A percentile compares a stretch with the other conserved stretches of the same genome.
Evolutionary conservation across 2,888 invertebrate species (phyloP).

Genomic region (Chorisops tibialis): DNA sequence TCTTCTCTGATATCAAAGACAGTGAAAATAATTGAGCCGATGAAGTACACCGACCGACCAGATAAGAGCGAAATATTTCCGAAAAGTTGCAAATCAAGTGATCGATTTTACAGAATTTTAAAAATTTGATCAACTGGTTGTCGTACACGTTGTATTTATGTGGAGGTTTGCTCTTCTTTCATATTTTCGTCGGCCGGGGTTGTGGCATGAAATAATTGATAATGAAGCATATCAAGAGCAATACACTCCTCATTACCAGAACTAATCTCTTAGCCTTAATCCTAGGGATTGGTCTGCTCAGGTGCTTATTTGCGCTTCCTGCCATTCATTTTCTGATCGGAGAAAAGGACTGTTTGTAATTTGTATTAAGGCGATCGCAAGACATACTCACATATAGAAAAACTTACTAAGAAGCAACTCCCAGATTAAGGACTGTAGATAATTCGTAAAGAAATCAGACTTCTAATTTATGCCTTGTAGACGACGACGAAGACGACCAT

Average conservation of each 20-base stretch:
- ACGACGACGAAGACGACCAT: constrained; percentile 7
- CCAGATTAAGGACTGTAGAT: constrained; percentile 20
- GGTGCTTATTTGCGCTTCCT: constrained; percentile 23
- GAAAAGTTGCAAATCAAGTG: too few relatives aligned
- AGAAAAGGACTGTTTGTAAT: constrained; percentile 15
- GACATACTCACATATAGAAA: too few relatives aligned
- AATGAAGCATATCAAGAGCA: constrained; percentile 12
- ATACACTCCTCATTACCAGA: constrained; percentile 14
- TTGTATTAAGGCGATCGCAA: constrained; percentile 12
- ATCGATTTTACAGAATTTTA: too few relatives aligned
- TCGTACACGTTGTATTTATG: too few relatives aligned
- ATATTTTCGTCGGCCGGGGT: too few relatives aligned
- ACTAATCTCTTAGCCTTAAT: constrained; percentile 17
- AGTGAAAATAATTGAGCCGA: constrained; percentile 15
- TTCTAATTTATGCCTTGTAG: constrained; percentile 19
- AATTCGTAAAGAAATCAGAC: constrained; percentile 17
- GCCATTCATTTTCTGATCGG: not conserved
- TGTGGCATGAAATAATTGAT: not conserved
- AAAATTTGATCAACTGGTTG: too few relatives aligned
- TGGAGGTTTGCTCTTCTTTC: too few relatives aligned
- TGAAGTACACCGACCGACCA: not conserved
- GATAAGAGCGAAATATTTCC: not conserved
- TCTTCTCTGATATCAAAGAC: constrained; percentile 8
- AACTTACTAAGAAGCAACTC: constrained; percentile 4
- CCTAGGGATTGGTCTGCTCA: constrained; percentile 12